A percentile compares a stretch with the other conserved stretches of the same genome.
Evolutionary conservation across 2,113 vertebrate species (phyloP).

Genomic region (Pseudonaja textilis): DNA sequence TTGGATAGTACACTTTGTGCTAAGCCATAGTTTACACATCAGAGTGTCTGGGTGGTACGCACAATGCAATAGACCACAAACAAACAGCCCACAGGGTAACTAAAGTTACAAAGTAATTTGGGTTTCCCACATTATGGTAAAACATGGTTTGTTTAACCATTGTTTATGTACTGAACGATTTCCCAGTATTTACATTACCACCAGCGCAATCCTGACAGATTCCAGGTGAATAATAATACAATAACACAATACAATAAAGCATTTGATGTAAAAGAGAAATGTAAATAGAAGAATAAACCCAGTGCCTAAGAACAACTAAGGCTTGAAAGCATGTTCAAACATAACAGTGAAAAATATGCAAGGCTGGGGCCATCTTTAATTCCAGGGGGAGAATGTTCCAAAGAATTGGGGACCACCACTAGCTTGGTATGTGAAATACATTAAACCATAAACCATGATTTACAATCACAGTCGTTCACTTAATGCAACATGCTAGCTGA

Average conservation of each 20-base stretch:
- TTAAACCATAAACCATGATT: background rate
- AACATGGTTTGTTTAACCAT: background rate
- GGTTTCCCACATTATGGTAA: background rate
- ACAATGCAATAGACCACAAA: background rate
- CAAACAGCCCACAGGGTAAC: background rate
- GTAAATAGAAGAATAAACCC: background rate
- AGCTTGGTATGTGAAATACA: background rate
- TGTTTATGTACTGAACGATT: background rate
- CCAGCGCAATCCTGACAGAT: background rate
- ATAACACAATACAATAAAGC: background rate
- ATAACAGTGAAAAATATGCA: background rate
- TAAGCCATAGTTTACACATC: background rate
- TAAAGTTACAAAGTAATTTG: background rate
- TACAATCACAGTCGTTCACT: background rate
- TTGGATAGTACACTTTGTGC: background rate
- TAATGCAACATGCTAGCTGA: background rate
- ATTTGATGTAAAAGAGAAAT: background rate
- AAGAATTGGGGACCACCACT: background rate
- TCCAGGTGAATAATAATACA: background rate
- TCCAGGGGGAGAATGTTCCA: background rate
- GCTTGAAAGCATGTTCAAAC: background rate
- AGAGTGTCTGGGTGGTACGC: background rate
- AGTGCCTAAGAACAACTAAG: background rate
- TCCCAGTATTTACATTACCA: background rate
- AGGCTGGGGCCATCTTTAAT: background rate